Evolutionary conservation across 2,113 vertebrate species (phyloP).

Genomic region (Platycercus adscitus): DNA sequence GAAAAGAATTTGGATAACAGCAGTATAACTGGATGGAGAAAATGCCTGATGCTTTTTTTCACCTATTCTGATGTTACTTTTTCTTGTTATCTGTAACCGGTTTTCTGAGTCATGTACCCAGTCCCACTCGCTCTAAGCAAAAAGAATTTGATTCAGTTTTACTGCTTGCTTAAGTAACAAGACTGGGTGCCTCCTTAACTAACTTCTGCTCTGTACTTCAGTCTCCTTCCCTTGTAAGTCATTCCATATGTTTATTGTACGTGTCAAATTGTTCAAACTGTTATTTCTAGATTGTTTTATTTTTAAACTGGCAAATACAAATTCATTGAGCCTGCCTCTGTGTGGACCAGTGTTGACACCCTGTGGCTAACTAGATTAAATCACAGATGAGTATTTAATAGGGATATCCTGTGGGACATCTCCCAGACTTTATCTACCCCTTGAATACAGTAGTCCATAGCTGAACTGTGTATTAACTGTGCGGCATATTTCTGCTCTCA

Average conservation of each 20-base stretch:
- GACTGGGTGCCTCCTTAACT: not conserved
- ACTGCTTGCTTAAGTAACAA: constrained; percentile 4
- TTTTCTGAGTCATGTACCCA: not conserved
- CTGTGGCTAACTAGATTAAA: constrained; percentile 33
- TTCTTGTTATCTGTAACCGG: not conserved
- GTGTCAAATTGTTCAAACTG: constrained; percentile 61
- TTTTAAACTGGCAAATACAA: constrained; percentile 43
- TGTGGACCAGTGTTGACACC: constrained; percentile 41
- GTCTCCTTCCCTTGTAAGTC: constrained; percentile 42
- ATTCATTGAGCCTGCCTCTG: not conserved
- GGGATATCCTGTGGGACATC: not conserved
- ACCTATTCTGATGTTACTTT: not conserved
- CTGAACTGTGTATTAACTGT: not conserved
- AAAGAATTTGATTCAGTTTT: not conserved
- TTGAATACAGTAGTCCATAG: not conserved
- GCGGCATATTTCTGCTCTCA: not conserved
- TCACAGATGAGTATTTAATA: constrained; percentile 6
- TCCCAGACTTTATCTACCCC: not conserved
- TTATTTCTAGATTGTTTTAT: constrained; percentile 68
- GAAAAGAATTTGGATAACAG: not conserved
- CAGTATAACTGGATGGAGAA: not conserved
- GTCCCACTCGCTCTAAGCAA: not conserved
- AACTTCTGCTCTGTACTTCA: constrained; percentile 3
- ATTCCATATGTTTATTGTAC: constrained; percentile 59
- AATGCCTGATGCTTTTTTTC: not conserved